phyloP scores from a whole-genome alignment of 2,888 invertebrate species.

The Brachycybe producta region DNA sequence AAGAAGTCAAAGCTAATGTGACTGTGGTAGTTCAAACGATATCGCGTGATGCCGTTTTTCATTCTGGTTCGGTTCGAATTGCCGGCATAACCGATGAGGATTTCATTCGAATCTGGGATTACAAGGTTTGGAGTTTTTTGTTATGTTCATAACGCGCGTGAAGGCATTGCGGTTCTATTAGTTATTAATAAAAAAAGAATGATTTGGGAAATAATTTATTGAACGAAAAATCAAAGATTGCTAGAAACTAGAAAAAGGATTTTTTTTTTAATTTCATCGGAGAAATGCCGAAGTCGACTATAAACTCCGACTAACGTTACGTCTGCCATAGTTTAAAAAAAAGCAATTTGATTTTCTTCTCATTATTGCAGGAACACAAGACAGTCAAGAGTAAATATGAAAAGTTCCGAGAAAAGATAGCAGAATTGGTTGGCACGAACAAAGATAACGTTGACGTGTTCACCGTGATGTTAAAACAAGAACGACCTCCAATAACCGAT shows the following conservation, averaged over 20 bases:
- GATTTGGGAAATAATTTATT: neutral
- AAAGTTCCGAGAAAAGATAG: slow-evolving; percentile 74
- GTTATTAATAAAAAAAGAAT: neutral
- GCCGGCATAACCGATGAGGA: slow-evolving; percentile 91
- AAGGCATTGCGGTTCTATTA: neutral
- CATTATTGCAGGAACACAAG: slow-evolving; percentile 48
- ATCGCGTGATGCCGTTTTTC: slow-evolving; percentile 85
- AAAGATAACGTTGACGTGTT: slow-evolving; percentile 88
- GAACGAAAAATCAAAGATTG: neutral
- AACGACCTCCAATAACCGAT: slow-evolving; percentile 78
- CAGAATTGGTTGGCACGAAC: slow-evolving; percentile 66
- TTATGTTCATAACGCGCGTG: neutral
- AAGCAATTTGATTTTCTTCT: neutral
- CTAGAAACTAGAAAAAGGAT: no score
- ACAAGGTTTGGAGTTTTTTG: slow-evolving; percentile 42
- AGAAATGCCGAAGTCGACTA: no score
- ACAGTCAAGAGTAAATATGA: slow-evolving; percentile 77
- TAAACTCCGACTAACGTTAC: neutral
- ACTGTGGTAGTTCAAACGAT: slow-evolving; percentile 88
- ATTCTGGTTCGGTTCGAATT: slow-evolving; percentile 86
- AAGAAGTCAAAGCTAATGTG: slow-evolving; percentile 92
- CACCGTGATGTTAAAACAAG: slow-evolving; percentile 71
- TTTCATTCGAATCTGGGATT: slow-evolving; percentile 89
- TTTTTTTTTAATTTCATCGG: no score
- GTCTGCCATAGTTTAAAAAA: neutral